Evolutionary conservation across 2,113 vertebrate genomes (phyloP).

Genomic region (Peromyscus californicus): DNA sequence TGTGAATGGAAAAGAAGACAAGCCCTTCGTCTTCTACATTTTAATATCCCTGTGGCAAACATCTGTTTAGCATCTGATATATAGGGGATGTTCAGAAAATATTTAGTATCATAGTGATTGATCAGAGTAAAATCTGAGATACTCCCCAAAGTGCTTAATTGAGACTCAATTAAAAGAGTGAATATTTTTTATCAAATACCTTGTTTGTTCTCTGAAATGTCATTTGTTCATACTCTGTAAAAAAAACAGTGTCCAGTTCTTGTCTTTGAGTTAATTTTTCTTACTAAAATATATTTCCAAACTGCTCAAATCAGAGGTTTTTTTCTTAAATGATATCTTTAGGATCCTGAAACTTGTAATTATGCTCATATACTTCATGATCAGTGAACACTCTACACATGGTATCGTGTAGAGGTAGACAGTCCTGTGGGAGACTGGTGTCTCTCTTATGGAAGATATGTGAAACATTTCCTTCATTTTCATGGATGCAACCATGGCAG

Average conservation of each 20-base stretch:
- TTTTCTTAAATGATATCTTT: not conserved
- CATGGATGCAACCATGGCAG: not conserved
- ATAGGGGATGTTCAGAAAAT: not conserved
- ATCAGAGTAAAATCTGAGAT: not conserved
- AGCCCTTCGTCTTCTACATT: not conserved
- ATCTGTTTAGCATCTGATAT: not conserved
- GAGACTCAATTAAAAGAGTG: not conserved
- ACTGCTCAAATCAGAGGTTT: not conserved
- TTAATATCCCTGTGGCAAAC: not conserved
- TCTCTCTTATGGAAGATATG: not conserved
- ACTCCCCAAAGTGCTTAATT: not conserved
- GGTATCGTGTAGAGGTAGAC: too few species aligned
- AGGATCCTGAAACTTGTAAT: not conserved
- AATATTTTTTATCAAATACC: not conserved
- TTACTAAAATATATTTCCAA: not conserved
- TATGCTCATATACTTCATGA: not conserved
- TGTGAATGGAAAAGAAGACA: not conserved
- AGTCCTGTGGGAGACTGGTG: accelerated
- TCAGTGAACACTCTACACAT: not conserved
- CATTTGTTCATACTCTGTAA: not conserved
- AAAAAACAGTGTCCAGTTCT: not conserved
- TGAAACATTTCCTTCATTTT: not conserved
- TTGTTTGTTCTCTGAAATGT: not conserved
- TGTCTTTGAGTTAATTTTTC: not conserved
- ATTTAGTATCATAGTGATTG: not conserved